Evolutionary conservation across 2,888 invertebrate species (phyloP).

Genomic region (Lithophane leautieri): DNA sequence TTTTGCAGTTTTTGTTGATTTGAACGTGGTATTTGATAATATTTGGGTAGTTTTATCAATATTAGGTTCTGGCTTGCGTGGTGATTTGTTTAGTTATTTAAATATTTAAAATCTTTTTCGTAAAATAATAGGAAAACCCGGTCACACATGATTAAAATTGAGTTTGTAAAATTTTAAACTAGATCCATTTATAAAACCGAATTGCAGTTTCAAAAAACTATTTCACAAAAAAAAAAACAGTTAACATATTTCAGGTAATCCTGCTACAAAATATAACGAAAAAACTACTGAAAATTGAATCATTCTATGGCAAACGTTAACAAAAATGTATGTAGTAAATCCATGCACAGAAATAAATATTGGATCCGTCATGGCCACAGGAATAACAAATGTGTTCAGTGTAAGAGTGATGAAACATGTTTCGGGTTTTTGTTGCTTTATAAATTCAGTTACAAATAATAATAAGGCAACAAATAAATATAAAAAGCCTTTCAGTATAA

Average conservation of each 20-base stretch:
- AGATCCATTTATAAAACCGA: conserved; percentile 9
- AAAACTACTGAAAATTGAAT: conserved; percentile 49
- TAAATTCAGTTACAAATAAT: conserved; percentile 20
- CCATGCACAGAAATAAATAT: conserved; percentile 46
- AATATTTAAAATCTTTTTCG: conserved; percentile 7
- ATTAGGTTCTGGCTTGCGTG: background rate
- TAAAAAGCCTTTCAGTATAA: conserved; percentile 12
- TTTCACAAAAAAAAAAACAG: background rate
- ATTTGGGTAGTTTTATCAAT: conserved; percentile 8
- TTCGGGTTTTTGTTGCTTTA: conserved; percentile 42
- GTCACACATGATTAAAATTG: background rate
- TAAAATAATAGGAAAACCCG: background rate
- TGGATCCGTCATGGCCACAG: conserved; percentile 33
- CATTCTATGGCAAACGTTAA: conserved; percentile 26
- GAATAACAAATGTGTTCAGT: conserved; percentile 52
- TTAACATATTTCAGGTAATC: conserved; percentile 39
- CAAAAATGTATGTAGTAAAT: conserved; percentile 43
- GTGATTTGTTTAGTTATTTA: background rate
- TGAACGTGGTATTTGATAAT: background rate
- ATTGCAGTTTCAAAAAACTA: background rate
- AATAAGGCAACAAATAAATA: conserved; percentile 23
- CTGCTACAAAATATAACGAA: conserved; percentile 19
- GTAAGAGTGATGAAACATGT: conserved; percentile 28
- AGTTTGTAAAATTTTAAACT: background rate
- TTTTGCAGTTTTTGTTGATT: conserved; percentile 3